Evolutionary conservation across 2,888 invertebrate genomes (phyloP), one percentile per base, ranked within the genome.

Genomic region (Phymatocera aterrima): DNA sequence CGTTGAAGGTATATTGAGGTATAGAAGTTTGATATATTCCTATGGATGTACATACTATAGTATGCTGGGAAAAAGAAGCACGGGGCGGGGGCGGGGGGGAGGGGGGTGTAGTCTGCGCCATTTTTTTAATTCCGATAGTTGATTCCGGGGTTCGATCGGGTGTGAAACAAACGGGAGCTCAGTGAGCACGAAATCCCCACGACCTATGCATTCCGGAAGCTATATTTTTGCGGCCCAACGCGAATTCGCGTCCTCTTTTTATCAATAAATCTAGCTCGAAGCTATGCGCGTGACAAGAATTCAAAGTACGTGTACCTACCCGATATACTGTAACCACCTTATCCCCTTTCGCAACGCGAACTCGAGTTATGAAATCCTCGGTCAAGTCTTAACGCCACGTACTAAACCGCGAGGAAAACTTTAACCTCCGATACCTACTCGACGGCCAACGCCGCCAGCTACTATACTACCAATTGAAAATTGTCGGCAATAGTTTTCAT

Each of bases 221-320:
- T 68, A 46, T 46, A 40, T 46, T 68, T 68, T 64, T 18, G 37
- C 64, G 21, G 34, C 68, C 6, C 43, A 31, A n/a, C 31, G 75
- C 57, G 75, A 75, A 57, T 40, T 57, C 75, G 60, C 75, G 40
- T 75, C 75, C 40, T 40, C 51, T 57, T 60, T 75, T 75, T 75
- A 75, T 75, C 75, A 75, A 75, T 75, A 75, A 75, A 75, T 75
- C 75, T 75, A 75, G 40, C 75, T 60, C 43, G 34, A 12, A 43
- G 75, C 40, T 37, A 60, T 75, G 75, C 75, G 57, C 75, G 75
- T 75, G 75, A 75, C 75, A 40, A 60, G 75, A 75, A 75, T 75
- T 57, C 75, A 75, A 60, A 75, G 57, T 15, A 28, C 24, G 31
- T 5, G 15, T 31, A 18, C 21, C 4, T 24, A 21, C 43, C 43